A percentile compares a stretch with the other conserved stretches of the same genome.
These are phyloP conservation scores for Eutolmus rufibarbis DNA, from an alignment of 2,888 invertebrate species.

Conservation along the genomic window DNA sequence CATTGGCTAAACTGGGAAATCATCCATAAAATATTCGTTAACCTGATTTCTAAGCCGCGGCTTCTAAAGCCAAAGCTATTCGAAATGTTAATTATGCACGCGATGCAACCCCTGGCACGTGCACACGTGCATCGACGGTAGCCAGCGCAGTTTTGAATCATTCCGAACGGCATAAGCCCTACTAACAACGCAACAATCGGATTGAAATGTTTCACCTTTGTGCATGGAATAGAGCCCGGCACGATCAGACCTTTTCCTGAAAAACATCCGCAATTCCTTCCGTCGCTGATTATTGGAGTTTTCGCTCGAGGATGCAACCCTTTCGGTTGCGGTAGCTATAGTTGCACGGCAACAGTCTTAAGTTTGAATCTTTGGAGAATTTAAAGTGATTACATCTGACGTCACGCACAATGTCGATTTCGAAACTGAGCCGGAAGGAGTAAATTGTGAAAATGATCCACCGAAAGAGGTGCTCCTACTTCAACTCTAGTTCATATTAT, in stretches of 20 bases:
- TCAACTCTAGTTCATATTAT: neutral
- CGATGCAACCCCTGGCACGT: neutral
- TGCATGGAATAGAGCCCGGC: neutral
- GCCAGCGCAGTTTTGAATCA: neutral
- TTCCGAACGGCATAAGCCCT: neutral
- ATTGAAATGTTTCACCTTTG: neutral
- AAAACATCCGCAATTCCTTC: neutral
- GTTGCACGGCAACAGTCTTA: neutral
- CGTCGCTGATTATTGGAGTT: neutral
- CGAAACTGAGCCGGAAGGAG: neutral
- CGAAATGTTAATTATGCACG: neutral
- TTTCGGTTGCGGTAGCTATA: neutral
- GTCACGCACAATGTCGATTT: neutral
- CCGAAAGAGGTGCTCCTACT: neutral
- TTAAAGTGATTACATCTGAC: neutral
- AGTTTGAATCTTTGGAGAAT: neutral
- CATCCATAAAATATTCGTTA: neutral
- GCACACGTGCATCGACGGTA: neutral
- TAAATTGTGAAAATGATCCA: neutral
- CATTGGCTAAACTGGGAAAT: neutral
- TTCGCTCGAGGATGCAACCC: neutral
- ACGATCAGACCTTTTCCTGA: neutral
- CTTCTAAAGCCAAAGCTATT: neutral
- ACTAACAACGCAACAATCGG: neutral
- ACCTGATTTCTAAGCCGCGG: neutral